Percentiles rank a stretch among this genome's conserved stretches.
phyloP scores from a whole-genome alignment of 2,797 vertebrate species.

The Sebastes jordani region DNA sequence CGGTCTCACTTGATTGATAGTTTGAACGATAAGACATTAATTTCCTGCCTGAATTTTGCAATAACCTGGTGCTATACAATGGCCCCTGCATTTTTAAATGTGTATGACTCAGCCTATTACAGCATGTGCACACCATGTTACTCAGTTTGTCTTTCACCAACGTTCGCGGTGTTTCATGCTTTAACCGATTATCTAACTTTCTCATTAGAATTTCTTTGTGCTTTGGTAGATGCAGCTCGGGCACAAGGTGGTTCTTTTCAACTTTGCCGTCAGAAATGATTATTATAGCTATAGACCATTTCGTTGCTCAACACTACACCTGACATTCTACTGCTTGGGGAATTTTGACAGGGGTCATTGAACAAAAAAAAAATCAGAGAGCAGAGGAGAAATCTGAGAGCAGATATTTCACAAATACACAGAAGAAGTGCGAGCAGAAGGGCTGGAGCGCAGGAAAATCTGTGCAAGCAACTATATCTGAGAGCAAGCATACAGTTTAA shows the following conservation, averaged over 20 bases:
- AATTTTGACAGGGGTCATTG: not conserved
- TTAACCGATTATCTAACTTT: not conserved
- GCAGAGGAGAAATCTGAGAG: no score
- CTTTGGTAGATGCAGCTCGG: not conserved
- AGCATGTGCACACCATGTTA: not conserved
- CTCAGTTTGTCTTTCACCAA: not conserved
- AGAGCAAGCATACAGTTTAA: not conserved
- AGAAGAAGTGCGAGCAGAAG: not conserved
- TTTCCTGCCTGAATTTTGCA: conserved; percentile 15
- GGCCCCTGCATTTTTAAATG: not conserved
- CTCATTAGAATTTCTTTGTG: not conserved
- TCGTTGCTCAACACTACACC: not conserved
- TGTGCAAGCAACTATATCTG: not conserved
- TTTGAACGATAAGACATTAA: not conserved
- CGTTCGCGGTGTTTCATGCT: not conserved
- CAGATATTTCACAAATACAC: no score
- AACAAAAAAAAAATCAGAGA: not conserved
- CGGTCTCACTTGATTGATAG: not conserved
- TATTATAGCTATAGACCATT: not conserved
- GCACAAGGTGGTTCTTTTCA: not conserved
- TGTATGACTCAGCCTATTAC: not conserved
- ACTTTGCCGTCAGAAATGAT: not conserved
- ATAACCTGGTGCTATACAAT: not conserved
- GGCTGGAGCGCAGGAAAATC: not conserved
- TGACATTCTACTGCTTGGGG: not conserved